Percentiles rank a stretch among this genome's conserved stretches.
Conservation (phyloP, 2,888 invertebrate genomes). For the Sphaeridia pumilis region DNA sequence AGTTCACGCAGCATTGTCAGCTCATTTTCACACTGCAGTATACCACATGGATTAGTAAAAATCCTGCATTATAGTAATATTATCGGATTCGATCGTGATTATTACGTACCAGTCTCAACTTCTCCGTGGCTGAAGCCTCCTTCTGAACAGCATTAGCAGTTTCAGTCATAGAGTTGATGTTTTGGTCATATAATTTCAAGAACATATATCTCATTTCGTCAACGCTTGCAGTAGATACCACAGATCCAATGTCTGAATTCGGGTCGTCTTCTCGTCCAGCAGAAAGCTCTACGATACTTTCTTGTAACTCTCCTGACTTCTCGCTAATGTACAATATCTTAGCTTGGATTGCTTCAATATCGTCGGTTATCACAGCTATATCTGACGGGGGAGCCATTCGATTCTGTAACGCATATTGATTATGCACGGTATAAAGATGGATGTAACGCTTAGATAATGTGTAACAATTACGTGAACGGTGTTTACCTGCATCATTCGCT, state of each 20-base stretch:
- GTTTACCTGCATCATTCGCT: constrained; percentile 8
- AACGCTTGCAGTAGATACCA: constrained; percentile 40
- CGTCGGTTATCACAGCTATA: constrained; percentile 54
- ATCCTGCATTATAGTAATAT: too few relatives aligned
- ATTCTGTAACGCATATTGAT: too few relatives aligned
- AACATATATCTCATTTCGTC: constrained; percentile 69
- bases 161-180: constrained; percentile 13
- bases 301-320: constrained; percentile 19
- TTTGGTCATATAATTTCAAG: constrained; percentile 55
- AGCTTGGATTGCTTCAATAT: constrained; percentile 62
- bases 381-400: constrained; percentile 26
- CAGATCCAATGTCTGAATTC: constrained; percentile 17
- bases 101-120: constrained; percentile 9
- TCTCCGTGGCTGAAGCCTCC: constrained; percentile 7
- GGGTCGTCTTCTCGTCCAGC: constrained; percentile 25
- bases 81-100: too few relatives aligned
- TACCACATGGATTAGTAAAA: too few relatives aligned
- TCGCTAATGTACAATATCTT: constrained; percentile 64
- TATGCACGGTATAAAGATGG: too few relatives aligned
- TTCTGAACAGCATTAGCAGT: constrained; percentile 7
- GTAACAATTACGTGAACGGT: neutral
- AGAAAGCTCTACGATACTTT: constrained; percentile 15
- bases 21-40: constrained; percentile 13
- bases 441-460: neutral
- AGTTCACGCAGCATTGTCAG: constrained; percentile 9